Percentiles rank a stretch among this genome's conserved stretches.
phyloP scores from a whole-genome alignment of 1,140 invertebrate species.

The Calliopsis andreniformis region DNA sequence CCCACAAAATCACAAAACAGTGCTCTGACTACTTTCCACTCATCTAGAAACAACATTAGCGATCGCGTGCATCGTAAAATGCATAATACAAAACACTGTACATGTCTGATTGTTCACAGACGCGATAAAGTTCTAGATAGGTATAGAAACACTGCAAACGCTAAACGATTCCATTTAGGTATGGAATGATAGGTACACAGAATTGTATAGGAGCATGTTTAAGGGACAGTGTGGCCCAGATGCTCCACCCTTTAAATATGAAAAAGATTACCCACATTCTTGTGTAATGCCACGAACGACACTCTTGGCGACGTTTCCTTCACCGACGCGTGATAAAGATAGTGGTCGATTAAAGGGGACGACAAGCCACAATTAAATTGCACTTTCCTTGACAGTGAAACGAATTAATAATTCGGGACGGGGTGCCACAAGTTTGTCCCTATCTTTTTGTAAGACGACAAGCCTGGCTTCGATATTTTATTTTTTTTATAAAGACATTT shows the following conservation, averaged over 20 bases:
- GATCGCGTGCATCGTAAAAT: neutral
- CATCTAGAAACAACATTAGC: neutral
- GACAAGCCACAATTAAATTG: constrained; percentile 13
- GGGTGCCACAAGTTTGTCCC: too few relatives aligned
- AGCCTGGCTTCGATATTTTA: too few relatives aligned
- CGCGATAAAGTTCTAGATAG: neutral
- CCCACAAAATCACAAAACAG: neutral
- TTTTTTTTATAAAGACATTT: too few relatives aligned
- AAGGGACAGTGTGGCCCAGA: neutral
- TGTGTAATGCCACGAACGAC: neutral
- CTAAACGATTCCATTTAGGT: neutral
- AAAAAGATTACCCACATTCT: constrained; percentile 13
- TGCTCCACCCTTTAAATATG: constrained; percentile 17
- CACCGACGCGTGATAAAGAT: constrained; percentile 19
- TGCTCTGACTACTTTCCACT: neutral
- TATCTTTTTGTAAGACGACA: neutral
- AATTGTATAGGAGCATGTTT: neutral
- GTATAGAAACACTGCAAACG: too few relatives aligned
- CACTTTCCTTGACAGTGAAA: neutral
- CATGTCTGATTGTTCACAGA: neutral
- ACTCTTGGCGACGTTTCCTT: constrained; percentile 5
- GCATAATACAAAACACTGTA: neutral
- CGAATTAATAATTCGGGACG: constrained; percentile 19
- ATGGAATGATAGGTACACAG: too few relatives aligned
- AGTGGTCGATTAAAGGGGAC: constrained; percentile 6